phyloP scores from a whole-genome alignment of 2,797 vertebrate species.

The Xenopus petersii region DNA sequence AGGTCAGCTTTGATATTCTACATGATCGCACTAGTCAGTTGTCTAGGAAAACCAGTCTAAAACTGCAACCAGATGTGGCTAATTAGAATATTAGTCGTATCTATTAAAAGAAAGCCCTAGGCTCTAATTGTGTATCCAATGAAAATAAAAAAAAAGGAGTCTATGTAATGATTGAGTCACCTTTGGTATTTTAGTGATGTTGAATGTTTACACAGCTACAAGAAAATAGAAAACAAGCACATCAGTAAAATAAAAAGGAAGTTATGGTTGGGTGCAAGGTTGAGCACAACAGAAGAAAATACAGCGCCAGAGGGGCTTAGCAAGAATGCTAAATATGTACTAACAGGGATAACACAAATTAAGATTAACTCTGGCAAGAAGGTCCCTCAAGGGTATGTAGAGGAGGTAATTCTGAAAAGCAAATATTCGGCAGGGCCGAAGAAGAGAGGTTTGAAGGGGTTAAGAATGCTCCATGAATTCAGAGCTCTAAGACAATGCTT shows the following conservation, averaged over 20 bases:
- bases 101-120: background rate
- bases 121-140: background rate
- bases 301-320: constrained; percentile 18
- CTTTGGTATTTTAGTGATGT: background rate
- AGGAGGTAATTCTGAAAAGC: constrained; percentile 2
- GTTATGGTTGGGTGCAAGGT: constrained; percentile 8
- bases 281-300: constrained; percentile 18
- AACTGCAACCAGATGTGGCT: constrained; percentile 2
- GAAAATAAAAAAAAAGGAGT: background rate
- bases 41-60: background rate
- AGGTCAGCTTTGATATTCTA: background rate
- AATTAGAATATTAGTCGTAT: constrained; percentile 10
- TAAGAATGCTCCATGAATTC: constrained; percentile 56
- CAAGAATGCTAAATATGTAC: constrained; percentile 28
- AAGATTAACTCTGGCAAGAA: background rate
- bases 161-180: background rate
- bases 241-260: background rate
- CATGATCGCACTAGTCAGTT: constrained; percentile 2
- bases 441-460: constrained; percentile 30
- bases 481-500: constrained; percentile 56
- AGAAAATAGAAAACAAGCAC: background rate
- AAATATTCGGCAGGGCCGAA: background rate
- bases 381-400: background rate
- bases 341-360: constrained; percentile 28
- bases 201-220: background rate